phyloP scores from a whole-genome alignment of 2,797 vertebrate genomes.

The Alectoris magna region DNA sequence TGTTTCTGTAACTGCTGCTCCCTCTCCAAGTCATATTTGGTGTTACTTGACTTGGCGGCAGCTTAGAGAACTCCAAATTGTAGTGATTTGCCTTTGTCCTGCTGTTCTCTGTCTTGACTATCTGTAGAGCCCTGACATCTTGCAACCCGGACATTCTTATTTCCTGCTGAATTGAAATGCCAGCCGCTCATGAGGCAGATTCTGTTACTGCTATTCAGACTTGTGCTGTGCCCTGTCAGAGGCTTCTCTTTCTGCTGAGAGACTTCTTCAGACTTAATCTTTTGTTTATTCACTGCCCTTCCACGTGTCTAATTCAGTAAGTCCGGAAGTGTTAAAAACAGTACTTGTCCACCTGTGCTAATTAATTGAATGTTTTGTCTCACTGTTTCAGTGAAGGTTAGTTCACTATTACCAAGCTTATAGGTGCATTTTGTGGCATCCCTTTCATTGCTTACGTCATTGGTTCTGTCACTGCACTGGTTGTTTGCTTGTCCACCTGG shows the following conservation, averaged over 20 bases:
- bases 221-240: not conserved
- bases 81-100: not conserved
- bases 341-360: not conserved
- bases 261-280: not conserved
- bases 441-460: not conserved
- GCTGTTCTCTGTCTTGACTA: not conserved
- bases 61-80: not conserved
- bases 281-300: not conserved
- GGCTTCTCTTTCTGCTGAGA: not conserved
- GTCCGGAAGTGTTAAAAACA: not conserved
- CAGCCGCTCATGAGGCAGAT: not conserved
- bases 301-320: not conserved
- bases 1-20: not conserved
- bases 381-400: not conserved
- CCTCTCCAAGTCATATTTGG: not conserved
- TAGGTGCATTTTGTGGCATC: accelerated
- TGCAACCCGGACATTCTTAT: not conserved
- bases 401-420: not conserved
- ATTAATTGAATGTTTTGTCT: not conserved
- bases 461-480: not conserved
- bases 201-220: not conserved
- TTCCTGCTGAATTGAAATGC: not conserved
- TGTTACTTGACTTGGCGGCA: not conserved
- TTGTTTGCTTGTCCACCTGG: not conserved
- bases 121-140: not conserved